Conservation (phyloP, 2,797 vertebrate species). For the Coccyzus lansbergi region DNA sequence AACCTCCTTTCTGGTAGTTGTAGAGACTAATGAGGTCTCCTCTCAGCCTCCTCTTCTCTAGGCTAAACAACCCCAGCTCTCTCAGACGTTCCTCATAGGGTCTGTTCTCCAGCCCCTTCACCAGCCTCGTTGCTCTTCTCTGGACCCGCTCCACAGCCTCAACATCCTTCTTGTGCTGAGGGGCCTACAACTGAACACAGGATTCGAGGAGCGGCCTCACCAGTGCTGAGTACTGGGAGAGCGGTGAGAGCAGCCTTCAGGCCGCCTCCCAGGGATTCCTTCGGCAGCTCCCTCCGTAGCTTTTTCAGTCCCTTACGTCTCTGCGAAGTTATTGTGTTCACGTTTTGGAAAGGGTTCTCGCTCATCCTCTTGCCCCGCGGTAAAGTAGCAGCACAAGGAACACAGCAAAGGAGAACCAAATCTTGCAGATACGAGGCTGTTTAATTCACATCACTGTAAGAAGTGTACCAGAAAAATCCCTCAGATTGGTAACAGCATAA, state of each 20-base stretch:
- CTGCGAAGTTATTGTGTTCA: not conserved
- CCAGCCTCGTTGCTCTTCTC: too few relatives aligned
- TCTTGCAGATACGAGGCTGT: not conserved
- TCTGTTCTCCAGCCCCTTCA: too few relatives aligned
- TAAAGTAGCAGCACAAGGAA: not conserved
- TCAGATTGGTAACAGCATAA: not conserved
- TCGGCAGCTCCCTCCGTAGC: fast-evolving
- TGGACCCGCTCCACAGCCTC: too few relatives aligned
- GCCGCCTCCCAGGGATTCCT: not conserved
- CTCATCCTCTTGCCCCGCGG: fast-evolving
- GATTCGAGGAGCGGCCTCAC: too few relatives aligned
- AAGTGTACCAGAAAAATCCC: not conserved
- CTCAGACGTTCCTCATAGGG: too few relatives aligned
- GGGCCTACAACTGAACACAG: too few relatives aligned
- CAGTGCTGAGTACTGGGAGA: too few relatives aligned
- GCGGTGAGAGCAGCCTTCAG: fast-evolving
- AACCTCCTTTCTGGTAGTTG: too few relatives aligned
- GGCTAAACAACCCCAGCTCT: too few relatives aligned
- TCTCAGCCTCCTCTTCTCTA: too few relatives aligned
- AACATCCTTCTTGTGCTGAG: too few relatives aligned
- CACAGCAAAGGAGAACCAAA: not conserved
- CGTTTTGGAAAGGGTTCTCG: not conserved
- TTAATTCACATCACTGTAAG: not conserved
- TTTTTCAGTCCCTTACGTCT: not conserved
- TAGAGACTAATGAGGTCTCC: too few relatives aligned